A percentile compares a stretch with the other conserved stretches of the same genome.
Evolutionary conservation across 2,888 invertebrate species (phyloP).

Genomic region (Caenorhabditis uteleia): DNA sequence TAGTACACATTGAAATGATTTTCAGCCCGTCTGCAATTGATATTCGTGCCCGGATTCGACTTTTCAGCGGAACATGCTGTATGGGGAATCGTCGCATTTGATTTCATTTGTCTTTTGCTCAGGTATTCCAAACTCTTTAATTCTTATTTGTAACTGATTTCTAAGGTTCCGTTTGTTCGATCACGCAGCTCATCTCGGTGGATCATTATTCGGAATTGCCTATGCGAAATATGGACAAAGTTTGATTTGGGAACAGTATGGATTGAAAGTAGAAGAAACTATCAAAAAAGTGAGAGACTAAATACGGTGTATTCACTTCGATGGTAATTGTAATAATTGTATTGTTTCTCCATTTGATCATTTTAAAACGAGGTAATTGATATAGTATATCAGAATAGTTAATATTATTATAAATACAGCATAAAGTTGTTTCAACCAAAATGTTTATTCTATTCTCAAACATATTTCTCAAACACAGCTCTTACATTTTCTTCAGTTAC

Average conservation of each 20-base stretch:
- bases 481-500: too few species aligned
- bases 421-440: too few species aligned
- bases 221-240: slow-evolving; percentile 46
- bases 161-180: slow-evolving; percentile 88
- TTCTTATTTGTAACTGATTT: not conserved
- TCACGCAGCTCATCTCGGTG: slow-evolving; percentile 98
- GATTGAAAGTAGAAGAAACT: not conserved
- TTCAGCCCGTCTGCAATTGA: slow-evolving; percentile 80
- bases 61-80: slow-evolving; percentile 78
- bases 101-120: slow-evolving; percentile 80
- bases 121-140: slow-evolving; percentile 11
- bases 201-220: slow-evolving; percentile 85
- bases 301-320: too few species aligned
- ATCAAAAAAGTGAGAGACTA: not conserved
- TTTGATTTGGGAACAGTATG: slow-evolving; percentile 1
- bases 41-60: slow-evolving; percentile 86
- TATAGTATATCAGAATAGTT: too few species aligned
- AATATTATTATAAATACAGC: too few species aligned
- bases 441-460: too few species aligned
- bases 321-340: too few species aligned
- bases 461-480: too few species aligned
- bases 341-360: too few species aligned
- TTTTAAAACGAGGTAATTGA: too few species aligned
- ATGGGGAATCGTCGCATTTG: slow-evolving; percentile 80
- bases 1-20: not conserved